Evolutionary conservation across 2,113 vertebrate genomes (phyloP).

Genomic region (Phycodurus eques): DNA sequence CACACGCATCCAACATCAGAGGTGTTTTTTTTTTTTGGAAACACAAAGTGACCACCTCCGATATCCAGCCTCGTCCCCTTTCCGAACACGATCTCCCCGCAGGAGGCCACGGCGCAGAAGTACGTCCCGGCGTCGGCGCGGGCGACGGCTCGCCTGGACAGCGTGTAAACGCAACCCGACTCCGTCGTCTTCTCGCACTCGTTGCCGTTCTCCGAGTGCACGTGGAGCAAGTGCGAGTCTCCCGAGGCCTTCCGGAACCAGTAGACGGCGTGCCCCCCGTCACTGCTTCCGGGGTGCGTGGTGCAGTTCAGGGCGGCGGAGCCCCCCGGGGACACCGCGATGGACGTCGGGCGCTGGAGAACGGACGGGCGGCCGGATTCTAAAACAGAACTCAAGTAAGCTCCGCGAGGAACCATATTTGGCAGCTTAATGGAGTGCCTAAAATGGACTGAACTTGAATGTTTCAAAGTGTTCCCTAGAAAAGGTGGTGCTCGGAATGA

Average conservation of each 20-base stretch:
- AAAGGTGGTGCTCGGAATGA: too few species aligned
- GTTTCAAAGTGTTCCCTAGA: too few species aligned
- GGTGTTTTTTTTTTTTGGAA: too few species aligned
- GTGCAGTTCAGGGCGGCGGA: constrained; percentile 53
- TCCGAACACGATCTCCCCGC: constrained; percentile 50
- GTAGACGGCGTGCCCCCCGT: constrained; percentile 39
- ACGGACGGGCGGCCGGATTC: constrained; percentile 11
- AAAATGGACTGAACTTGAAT: too few species aligned
- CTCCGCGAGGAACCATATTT: not conserved
- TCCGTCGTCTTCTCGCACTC: constrained; percentile 19
- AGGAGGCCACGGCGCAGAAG: constrained; percentile 52
- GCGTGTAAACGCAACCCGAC: constrained; percentile 39
- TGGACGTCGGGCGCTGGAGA: constrained; percentile 17
- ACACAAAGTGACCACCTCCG: not conserved
- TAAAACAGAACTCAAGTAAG: not conserved
- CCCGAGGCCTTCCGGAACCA: constrained; percentile 51
- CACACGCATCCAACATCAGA: not conserved
- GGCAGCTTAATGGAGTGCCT: not conserved
- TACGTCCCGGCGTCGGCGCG: constrained; percentile 33
- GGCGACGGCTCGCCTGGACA: constrained; percentile 24
- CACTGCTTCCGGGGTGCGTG: constrained; percentile 30
- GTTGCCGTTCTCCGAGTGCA: constrained; percentile 16
- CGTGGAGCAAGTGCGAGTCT: constrained; percentile 30
- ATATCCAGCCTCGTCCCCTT: constrained; percentile 36
- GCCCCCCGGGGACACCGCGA: constrained; percentile 33